These are phyloP conservation scores for Aelia acuminata DNA, from an alignment of 2,888 invertebrate genomes.

Conservation along the genomic window DNA sequence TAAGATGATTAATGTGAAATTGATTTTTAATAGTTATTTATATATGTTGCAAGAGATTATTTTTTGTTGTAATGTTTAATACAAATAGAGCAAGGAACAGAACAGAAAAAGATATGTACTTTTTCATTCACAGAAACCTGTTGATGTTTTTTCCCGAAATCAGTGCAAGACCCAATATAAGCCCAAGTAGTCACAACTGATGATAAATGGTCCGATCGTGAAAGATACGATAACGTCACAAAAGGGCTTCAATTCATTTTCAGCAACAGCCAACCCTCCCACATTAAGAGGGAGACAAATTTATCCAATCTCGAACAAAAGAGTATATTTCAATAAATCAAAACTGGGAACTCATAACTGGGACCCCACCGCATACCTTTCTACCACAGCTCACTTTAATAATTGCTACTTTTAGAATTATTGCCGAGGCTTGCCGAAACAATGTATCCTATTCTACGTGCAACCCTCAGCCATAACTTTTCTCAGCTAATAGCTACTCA, in stretches of 20 bases:
- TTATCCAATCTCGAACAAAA: constrained; percentile 53
- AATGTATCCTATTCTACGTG: not conserved
- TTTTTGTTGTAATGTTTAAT: too few relatives aligned
- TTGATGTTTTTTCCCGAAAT: not conserved
- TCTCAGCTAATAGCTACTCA: not conserved
- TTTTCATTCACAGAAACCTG: not conserved
- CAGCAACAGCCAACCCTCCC: constrained; percentile 6
- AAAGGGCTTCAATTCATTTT: constrained; percentile 16
- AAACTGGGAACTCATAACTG: constrained; percentile 50
- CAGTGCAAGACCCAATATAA: not conserved
- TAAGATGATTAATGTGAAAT: too few relatives aligned
- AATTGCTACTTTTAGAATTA: constrained; percentile 51
- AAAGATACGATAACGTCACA: not conserved
- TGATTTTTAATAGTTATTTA: too few relatives aligned
- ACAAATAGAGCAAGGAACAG: not conserved
- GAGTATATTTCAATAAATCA: constrained; percentile 58
- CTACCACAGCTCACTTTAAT: constrained; percentile 31
- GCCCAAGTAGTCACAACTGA: not conserved
- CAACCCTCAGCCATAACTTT: not conserved
- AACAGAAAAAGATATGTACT: not conserved
- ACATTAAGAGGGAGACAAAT: constrained; percentile 53
- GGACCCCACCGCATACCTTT: constrained; percentile 33
- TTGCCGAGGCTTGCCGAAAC: not conserved
- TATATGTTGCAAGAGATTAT: too few relatives aligned
- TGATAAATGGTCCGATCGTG: constrained; percentile 11